These are phyloP conservation scores for Trachelipus rathkii DNA, from an alignment of 1,140 invertebrate species.

Conservation along the genomic window DNA sequence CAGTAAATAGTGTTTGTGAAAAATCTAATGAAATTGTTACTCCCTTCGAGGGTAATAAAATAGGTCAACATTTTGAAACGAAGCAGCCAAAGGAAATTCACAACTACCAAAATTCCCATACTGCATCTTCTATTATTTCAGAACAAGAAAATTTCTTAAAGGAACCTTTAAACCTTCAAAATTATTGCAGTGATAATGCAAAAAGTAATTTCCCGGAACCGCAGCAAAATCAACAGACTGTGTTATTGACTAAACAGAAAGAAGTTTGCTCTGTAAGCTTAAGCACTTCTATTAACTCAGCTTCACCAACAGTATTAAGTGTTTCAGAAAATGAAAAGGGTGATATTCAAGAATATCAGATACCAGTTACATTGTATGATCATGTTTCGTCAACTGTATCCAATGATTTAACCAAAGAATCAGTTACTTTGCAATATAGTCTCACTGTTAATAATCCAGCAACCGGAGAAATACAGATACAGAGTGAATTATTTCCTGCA, in stretches of 20 bases:
- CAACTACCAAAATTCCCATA: neutral
- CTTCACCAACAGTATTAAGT: too few relatives aligned
- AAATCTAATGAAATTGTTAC: too few relatives aligned
- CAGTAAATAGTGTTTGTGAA: too few relatives aligned
- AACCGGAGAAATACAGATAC: constrained; percentile 42
- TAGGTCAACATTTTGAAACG: neutral
- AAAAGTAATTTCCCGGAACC: neutral
- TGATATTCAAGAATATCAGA: too few relatives aligned
- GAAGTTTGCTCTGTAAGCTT: neutral
- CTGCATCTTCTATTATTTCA: neutral
- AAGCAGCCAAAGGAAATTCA: neutral
- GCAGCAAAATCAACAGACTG: neutral
- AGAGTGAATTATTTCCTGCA: constrained; percentile 36
- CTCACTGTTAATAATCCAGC: constrained; percentile 43
- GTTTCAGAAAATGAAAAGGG: too few relatives aligned
- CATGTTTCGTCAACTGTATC: neutral
- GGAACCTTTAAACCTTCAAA: neutral
- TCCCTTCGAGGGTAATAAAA: too few relatives aligned
- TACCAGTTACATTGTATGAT: neutral
- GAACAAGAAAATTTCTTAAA: neutral
- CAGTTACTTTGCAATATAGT: constrained; percentile 39
- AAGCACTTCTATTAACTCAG: too few relatives aligned
- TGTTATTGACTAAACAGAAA: neutral
- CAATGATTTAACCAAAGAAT: neutral
- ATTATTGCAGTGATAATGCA: neutral